Evolutionary conservation across 2,797 vertebrate genomes (phyloP).

Genomic region (Hylomyscus alleni): DNA sequence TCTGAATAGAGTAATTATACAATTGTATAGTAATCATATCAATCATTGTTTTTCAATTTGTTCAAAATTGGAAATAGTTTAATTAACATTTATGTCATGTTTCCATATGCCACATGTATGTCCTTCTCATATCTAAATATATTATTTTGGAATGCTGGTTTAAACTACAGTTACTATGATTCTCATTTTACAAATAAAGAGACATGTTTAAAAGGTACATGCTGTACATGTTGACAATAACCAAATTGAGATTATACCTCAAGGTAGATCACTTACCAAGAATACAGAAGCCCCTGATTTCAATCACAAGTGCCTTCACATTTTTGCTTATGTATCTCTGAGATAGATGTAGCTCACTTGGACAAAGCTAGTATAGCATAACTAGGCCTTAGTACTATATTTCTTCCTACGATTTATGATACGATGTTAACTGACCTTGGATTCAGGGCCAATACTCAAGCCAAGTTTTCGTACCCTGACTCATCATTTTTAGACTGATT

Average conservation of each 20-base stretch:
- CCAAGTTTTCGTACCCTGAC: background rate
- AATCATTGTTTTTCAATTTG: background rate
- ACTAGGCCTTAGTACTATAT: background rate
- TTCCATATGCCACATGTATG: background rate
- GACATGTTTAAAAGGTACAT: background rate
- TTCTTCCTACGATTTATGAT: background rate
- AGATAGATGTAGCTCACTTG: background rate
- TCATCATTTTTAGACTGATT: background rate
- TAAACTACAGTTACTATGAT: background rate
- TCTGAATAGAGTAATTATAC: background rate
- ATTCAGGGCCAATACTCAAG: background rate
- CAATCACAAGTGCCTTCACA: background rate
- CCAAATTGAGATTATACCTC: background rate
- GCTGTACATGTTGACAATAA: background rate
- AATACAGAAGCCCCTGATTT: background rate
- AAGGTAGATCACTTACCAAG: background rate
- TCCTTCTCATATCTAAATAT: background rate
- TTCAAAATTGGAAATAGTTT: background rate
- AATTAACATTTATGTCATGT: background rate
- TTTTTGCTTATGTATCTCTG: background rate
- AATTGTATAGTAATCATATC: background rate
- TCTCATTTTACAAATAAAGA: background rate
- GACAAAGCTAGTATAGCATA: background rate
- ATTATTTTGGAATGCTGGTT: background rate
- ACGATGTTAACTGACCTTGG: background rate